These are phyloP conservation scores for Hyposoter dolosus DNA, from an alignment of 2,888 invertebrate genomes.

Conservation along the genomic window DNA sequence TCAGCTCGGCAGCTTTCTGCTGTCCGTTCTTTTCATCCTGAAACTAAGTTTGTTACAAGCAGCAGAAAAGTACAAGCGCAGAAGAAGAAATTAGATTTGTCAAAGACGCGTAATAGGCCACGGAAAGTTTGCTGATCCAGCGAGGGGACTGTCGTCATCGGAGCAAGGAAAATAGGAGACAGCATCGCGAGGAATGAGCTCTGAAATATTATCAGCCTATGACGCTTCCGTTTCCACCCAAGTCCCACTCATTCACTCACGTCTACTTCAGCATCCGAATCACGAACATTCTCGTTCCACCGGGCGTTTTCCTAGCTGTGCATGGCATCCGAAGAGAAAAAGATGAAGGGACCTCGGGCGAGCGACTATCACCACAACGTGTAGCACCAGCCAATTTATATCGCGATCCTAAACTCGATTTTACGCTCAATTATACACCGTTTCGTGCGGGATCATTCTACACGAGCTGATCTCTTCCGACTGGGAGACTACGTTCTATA, in stretches of 20 bases:
- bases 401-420: conserved; percentile 73
- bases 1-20: conserved; percentile 29
- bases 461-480: conserved; percentile 55
- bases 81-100: conserved; percentile 71
- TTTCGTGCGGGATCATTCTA: conserved; percentile 56
- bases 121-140: conserved; percentile 66
- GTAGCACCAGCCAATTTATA: conserved; percentile 69
- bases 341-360: conserved; percentile 7
- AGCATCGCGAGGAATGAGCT: conserved; percentile 36
- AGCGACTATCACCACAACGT: conserved; percentile 50
- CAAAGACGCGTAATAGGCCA: conserved; percentile 67
- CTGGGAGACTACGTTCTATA: conserved; percentile 39
- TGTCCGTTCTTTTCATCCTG: conserved; percentile 19
- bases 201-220: conserved; percentile 70
- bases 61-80: conserved; percentile 42
- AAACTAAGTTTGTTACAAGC: conserved; percentile 40
- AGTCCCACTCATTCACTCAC: conserved; percentile 68
- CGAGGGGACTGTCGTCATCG: conserved; percentile 58
- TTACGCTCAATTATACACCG: conserved; percentile 73
- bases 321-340: conserved; percentile 20
- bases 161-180: conserved; percentile 40
- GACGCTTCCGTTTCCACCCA: conserved; percentile 65
- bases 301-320: conserved; percentile 58
- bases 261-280: conserved; percentile 70
- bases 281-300: conserved; percentile 70